phyloP scores from a whole-genome alignment of 2,797 vertebrate species.

The Arrhamphus sclerolepis region DNA sequence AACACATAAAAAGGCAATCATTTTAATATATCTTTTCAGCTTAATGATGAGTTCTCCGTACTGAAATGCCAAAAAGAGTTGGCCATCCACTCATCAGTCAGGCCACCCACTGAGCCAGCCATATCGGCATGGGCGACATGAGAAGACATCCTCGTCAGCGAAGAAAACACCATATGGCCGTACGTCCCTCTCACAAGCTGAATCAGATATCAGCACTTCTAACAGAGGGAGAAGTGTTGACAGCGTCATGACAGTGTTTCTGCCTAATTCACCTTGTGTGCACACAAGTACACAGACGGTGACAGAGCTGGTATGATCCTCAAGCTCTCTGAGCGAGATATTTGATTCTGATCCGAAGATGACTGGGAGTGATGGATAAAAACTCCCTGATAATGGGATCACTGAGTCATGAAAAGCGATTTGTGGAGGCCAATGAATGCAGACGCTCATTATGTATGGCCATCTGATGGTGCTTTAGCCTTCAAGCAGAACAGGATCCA shows the following conservation, averaged over 20 bases:
- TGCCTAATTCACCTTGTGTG: constrained; percentile 41
- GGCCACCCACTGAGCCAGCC: constrained; percentile 45
- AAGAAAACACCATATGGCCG: constrained; percentile 65
- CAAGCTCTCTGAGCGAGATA: constrained; percentile 51
- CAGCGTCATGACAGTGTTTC: constrained; percentile 39
- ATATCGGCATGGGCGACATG: constrained; percentile 50
- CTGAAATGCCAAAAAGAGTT: constrained; percentile 27
- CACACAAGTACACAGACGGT: constrained; percentile 15
- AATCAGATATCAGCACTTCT: constrained; percentile 41
- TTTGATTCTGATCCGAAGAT: constrained; percentile 64
- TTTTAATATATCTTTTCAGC: neutral
- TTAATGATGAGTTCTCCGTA: constrained; percentile 7
- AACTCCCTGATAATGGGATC: constrained; percentile 64
- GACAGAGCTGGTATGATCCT: constrained; percentile 22
- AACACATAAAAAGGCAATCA: neutral
- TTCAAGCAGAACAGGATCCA: constrained; percentile 54
- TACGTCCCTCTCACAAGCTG: constrained; percentile 34
- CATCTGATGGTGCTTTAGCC: constrained; percentile 50
- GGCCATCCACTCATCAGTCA: constrained; percentile 28
- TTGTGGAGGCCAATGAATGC: constrained; percentile 52
- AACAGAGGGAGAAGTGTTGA: constrained; percentile 47
- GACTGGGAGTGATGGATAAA: constrained; percentile 59
- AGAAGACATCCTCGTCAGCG: constrained; percentile 46
- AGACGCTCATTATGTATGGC: constrained; percentile 59
- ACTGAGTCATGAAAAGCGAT: constrained; percentile 70